A percentile compares a stretch with the other conserved stretches of the same genome.
These are phyloP conservation scores for Nysson spinosus DNA, from an alignment of 2,888 invertebrate species.

Conservation along the genomic window DNA sequence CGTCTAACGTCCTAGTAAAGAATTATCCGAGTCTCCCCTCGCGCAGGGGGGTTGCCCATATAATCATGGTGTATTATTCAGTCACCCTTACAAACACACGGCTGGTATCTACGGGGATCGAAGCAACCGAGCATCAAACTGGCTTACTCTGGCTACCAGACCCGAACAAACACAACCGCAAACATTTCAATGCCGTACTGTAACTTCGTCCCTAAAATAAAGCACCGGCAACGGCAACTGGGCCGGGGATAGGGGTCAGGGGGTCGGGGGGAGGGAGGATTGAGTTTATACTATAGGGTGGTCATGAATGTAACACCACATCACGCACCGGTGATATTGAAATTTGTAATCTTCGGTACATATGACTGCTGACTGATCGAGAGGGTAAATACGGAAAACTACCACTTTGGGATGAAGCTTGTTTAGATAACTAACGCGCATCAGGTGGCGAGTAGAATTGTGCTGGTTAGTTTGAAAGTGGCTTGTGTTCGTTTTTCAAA, in stretches of 20 bases:
- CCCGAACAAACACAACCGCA: slow-evolving; percentile 64
- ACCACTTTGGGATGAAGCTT: too few species aligned
- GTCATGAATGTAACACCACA: slow-evolving; percentile 44
- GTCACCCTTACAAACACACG: slow-evolving; percentile 55
- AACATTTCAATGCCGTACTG: slow-evolving; percentile 61
- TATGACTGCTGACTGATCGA: slow-evolving; percentile 16
- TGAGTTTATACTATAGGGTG: slow-evolving; percentile 15
- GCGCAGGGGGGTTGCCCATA: slow-evolving; percentile 49
- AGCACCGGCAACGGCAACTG: slow-evolving; percentile 14
- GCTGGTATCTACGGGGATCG: slow-evolving; percentile 68
- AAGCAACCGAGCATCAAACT: slow-evolving; percentile 74
- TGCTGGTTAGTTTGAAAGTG: too few species aligned
- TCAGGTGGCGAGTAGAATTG: too few species aligned
- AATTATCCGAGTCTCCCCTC: slow-evolving; percentile 45
- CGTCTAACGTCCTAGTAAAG: slow-evolving; percentile 2
- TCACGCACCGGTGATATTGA: slow-evolving; percentile 34
- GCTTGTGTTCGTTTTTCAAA: too few species aligned
- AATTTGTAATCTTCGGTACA: slow-evolving; percentile 36
- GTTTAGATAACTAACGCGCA: too few species aligned
- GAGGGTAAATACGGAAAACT: too few species aligned
- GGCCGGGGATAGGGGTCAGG: slow-evolving; percentile 4
- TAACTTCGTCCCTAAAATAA: slow-evolving; percentile 57
- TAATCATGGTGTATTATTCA: slow-evolving; percentile 66
- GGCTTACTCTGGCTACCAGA: slow-evolving; percentile 69
- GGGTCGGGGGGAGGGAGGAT: slow-evolving; percentile 19